A percentile compares a stretch with the other conserved stretches of the same genome.
Conservation (phyloP, 2,113 vertebrate species). For the Oryzias curvinotus region DNA sequence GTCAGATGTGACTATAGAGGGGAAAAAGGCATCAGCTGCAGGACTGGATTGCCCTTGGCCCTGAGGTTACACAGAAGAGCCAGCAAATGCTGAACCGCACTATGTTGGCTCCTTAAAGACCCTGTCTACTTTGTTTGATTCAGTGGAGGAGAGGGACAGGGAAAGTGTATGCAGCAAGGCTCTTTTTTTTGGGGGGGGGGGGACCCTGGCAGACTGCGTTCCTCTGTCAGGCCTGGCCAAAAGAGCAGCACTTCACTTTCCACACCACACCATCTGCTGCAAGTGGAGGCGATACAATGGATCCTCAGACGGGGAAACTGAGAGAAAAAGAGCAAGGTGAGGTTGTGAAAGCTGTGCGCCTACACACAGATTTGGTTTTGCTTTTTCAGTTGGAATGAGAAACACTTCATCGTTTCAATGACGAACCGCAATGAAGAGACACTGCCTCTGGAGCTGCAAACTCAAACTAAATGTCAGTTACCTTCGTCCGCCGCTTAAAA, state of each 20-base stretch:
- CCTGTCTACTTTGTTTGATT: constrained; percentile 71
- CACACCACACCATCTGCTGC: constrained; percentile 77
- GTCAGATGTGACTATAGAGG: constrained; percentile 65
- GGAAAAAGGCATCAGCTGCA: constrained; percentile 73
- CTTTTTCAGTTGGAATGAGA: constrained; percentile 49
- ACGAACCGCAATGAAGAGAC: constrained; percentile 47
- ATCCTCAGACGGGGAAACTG: constrained; percentile 56
- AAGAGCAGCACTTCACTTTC: constrained; percentile 79
- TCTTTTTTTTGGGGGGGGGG: constrained; percentile 58
- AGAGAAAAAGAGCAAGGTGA: constrained; percentile 50
- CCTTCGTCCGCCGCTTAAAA: constrained; percentile 65
- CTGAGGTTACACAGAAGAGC: constrained; percentile 65
- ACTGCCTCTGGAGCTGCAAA: constrained; percentile 7
- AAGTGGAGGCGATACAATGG: constrained; percentile 72
- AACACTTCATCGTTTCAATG: constrained; percentile 34
- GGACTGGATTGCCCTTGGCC: constrained; percentile 76
- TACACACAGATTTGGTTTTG: constrained; percentile 54
- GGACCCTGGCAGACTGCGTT: constrained; percentile 72
- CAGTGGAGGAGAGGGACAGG: constrained; percentile 56
- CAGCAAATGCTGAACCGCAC: constrained; percentile 66
- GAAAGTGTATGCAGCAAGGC: constrained; percentile 61
- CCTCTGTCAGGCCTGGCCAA: constrained; percentile 74
- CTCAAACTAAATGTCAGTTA: constrained; percentile 55
- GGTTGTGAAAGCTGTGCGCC: constrained; percentile 22
- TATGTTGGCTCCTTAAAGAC: constrained; percentile 74